A percentile compares a stretch with the other conserved stretches of the same genome.
Conservation (phyloP, 2,888 invertebrate genomes). For the Plusia festucae region DNA sequence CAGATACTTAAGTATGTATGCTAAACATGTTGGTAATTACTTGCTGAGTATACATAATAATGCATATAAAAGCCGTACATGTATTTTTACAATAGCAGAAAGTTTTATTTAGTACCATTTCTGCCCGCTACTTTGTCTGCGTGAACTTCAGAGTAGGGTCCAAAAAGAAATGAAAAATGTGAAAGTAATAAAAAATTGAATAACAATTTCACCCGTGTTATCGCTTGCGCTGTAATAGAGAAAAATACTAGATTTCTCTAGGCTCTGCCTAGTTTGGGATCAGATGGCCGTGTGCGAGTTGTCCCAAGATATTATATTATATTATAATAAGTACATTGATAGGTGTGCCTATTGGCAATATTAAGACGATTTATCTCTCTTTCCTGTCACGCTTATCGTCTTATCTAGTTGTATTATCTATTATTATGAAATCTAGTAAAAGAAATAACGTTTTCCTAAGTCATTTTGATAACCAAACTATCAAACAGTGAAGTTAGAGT, state of each 20-base stretch:
- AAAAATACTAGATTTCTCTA: too few species aligned
- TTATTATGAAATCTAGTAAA: conserved; percentile 26
- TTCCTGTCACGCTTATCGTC: conserved; percentile 12
- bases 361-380: not conserved
- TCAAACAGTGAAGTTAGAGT: conserved; percentile 20
- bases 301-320: too few species aligned
- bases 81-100: not conserved
- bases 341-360: not conserved
- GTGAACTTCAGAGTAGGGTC: too few species aligned
- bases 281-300: too few species aligned
- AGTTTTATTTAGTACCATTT: not conserved
- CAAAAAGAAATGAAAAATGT: too few species aligned
- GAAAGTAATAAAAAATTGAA: too few species aligned
- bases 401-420: conserved; percentile 19
- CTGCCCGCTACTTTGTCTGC: too few species aligned
- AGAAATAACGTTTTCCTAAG: too few species aligned
- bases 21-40: not conserved
- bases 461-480: too few species aligned
- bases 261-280: too few species aligned
- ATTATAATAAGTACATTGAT: conserved; percentile 5
- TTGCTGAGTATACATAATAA: not conserved
- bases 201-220: too few species aligned
- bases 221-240: too few species aligned
- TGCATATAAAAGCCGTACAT: not conserved
- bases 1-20: not conserved